These are phyloP conservation scores for Megaustenia siamemsis DNA, from an alignment of 2,888 invertebrate genomes.

Conservation along the genomic window DNA sequence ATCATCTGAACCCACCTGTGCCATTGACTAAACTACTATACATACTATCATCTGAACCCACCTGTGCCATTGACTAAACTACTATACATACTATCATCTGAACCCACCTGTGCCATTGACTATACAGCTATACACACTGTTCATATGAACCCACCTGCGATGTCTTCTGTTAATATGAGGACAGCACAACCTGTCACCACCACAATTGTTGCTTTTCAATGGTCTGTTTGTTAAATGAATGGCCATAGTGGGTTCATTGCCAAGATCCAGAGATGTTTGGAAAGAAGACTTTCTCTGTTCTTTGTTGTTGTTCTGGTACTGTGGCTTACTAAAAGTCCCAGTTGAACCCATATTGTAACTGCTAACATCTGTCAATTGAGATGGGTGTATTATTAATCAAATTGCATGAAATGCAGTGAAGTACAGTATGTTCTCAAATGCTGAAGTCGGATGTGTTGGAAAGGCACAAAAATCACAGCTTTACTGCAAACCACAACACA, in stretches of 20 bases:
- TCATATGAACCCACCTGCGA: neutral
- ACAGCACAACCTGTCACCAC: neutral
- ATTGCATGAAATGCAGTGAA: too few species aligned
- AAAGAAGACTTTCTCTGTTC: neutral
- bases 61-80: too few species aligned
- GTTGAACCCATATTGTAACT: neutral
- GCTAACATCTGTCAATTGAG: neutral
- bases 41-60: too few species aligned
- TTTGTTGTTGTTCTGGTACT: conserved; percentile 42
- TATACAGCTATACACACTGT: neutral
- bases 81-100: neutral
- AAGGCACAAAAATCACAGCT: too few species aligned
- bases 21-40: too few species aligned
- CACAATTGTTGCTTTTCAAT: neutral
- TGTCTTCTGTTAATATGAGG: neutral
- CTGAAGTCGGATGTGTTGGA: too few species aligned
- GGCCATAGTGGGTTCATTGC: conserved; percentile 20
- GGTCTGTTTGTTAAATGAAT: conserved; percentile 36
- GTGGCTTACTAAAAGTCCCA: neutral
- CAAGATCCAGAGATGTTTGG: conserved; percentile 21
- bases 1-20: too few species aligned
- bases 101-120: too few species aligned
- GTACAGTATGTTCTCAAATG: too few species aligned
- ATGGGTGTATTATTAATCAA: neutral
- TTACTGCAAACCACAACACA: too few species aligned